A percentile compares a stretch with the other conserved stretches of the same genome.
Evolutionary conservation across 2,797 vertebrate species (phyloP).

Genomic region (Brachyrhaphis roseni): DNA sequence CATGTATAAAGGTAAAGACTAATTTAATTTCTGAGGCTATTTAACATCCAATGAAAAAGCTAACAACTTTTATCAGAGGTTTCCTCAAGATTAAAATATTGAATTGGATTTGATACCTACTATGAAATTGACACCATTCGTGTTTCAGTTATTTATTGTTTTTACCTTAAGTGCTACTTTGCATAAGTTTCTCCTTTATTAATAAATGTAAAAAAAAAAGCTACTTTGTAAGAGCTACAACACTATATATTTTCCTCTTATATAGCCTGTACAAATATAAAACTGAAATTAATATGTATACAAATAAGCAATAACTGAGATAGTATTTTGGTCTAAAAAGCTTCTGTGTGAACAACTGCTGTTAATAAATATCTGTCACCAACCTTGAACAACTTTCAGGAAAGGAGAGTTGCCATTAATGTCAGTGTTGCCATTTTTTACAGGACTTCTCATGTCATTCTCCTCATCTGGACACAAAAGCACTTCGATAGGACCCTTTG

Average conservation of each 20-base stretch:
- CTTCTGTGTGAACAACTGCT: neutral
- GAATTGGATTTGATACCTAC: neutral
- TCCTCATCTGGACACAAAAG: conserved; percentile 96
- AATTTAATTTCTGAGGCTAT: neutral
- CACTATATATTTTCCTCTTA: neutral
- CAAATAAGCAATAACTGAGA: neutral
- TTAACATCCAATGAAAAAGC: neutral
- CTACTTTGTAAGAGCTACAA: neutral
- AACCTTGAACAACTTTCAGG: conserved; percentile 81
- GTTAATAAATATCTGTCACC: neutral
- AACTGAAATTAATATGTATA: neutral
- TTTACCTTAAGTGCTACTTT: neutral
- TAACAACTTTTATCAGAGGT: neutral
- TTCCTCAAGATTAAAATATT: neutral
- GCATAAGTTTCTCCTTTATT: neutral
- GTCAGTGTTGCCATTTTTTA: conserved; percentile 85
- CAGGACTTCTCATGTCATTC: conserved; percentile 86
- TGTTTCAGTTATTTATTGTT: neutral
- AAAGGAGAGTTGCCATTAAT: conserved; percentile 91
- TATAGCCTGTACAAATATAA: no score
- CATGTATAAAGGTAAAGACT: neutral
- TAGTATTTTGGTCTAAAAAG: neutral
- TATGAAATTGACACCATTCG: neutral
- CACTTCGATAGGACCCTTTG: conserved; percentile 94
- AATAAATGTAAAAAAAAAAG: neutral